Evolutionary conservation across 2,113 vertebrate species (phyloP).

Genomic region (Sphyrna mokarran): DNA sequence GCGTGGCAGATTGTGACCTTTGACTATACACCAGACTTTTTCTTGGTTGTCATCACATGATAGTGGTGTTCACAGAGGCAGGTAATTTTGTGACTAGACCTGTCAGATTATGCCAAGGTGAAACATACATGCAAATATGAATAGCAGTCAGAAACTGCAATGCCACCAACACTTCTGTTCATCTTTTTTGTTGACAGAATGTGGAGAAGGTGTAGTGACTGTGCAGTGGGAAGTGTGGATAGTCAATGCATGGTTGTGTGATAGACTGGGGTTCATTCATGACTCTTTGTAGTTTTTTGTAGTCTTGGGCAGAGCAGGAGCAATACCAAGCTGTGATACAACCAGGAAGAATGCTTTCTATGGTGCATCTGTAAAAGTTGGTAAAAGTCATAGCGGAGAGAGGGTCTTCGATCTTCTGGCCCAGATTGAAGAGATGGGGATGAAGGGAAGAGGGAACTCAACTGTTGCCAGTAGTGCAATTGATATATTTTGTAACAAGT

Average conservation of each 20-base stretch:
- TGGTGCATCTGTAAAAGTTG: too few relatives aligned
- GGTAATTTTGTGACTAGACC: background rate
- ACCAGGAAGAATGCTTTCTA: too few relatives aligned
- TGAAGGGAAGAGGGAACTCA: background rate
- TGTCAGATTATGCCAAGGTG: background rate
- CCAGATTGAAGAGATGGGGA: background rate
- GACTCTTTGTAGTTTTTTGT: too few relatives aligned
- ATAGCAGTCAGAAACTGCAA: background rate
- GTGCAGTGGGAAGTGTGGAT: too few relatives aligned
- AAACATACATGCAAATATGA: background rate
- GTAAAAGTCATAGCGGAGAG: background rate
- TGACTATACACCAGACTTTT: background rate
- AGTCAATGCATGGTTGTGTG: too few relatives aligned
- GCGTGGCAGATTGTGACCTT: constrained; percentile 15
- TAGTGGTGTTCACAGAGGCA: too few relatives aligned
- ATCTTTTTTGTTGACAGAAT: background rate
- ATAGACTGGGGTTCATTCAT: too few relatives aligned
- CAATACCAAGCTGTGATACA: too few relatives aligned
- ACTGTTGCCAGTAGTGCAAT: background rate
- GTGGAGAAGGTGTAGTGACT: background rate
- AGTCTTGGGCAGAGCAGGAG: too few relatives aligned
- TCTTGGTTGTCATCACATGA: background rate
- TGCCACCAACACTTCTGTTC: background rate
- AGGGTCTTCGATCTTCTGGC: background rate
- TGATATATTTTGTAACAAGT: background rate